Conservation (phyloP, 2,888 invertebrate species). For the Helleia helle region DNA sequence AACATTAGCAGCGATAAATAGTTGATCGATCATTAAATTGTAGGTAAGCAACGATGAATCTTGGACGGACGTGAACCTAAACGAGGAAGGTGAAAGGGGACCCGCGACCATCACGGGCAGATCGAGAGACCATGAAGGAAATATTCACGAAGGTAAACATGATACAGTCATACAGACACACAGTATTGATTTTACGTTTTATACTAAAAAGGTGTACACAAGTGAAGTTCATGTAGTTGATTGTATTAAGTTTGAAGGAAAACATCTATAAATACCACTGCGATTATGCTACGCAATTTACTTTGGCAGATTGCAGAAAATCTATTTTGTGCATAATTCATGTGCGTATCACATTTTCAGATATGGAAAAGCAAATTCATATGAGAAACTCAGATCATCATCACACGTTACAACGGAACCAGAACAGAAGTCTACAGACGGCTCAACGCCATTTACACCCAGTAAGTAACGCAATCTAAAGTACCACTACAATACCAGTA, state of each 20-base stretch:
- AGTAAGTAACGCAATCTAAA: conserved; percentile 27
- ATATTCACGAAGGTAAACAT: conserved; percentile 65
- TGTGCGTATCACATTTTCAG: too few relatives aligned
- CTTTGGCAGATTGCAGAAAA: too few relatives aligned
- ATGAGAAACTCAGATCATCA: conserved; percentile 52
- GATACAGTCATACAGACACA: too few relatives aligned
- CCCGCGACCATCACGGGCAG: conserved; percentile 67
- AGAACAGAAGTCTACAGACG: conserved; percentile 48
- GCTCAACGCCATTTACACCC: conserved; percentile 60
- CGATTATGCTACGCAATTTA: too few relatives aligned
- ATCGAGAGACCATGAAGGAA: conserved; percentile 80
- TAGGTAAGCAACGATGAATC: conserved; percentile 84
- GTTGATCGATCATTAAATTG: too few relatives aligned
- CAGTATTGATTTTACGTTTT: neutral
- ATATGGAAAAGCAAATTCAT: conserved; percentile 61
- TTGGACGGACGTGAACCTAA: conserved; percentile 94
- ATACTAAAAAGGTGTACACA: too few relatives aligned
- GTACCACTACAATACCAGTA: too few relatives aligned
- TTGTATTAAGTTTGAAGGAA: too few relatives aligned
- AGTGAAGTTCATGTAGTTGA: too few relatives aligned
- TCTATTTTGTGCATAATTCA: too few relatives aligned
- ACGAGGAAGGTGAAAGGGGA: conserved; percentile 83
- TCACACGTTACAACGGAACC: conserved; percentile 49
- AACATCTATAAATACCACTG: too few relatives aligned
- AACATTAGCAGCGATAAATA: too few relatives aligned